Evolutionary conservation across 1,140 invertebrate species (phyloP).

Genomic region (Tetramorium simillimum): DNA sequence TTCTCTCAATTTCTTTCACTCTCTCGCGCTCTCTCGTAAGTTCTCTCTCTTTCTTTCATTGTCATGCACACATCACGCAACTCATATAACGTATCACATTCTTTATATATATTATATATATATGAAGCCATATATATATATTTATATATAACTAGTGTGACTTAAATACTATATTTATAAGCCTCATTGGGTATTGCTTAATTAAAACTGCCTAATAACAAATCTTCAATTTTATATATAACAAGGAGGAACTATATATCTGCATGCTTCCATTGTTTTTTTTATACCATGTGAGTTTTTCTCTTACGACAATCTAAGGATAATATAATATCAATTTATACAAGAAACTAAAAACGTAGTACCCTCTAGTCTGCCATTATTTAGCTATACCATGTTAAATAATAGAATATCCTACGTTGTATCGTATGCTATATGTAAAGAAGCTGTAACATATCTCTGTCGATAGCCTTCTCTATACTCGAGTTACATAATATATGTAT

Average conservation of each 20-base stretch:
- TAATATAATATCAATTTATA: conserved; percentile 62
- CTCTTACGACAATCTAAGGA: conserved; percentile 64
- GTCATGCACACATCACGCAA: conserved; percentile 60
- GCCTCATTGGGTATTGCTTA: conserved; percentile 82
- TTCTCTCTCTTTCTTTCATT: conserved; percentile 51
- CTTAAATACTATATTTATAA: conserved; percentile 78
- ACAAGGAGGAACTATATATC: conserved; percentile 82
- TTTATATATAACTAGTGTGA: conserved; percentile 75
- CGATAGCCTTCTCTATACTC: conserved; percentile 35
- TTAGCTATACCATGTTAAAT: conserved; percentile 52
- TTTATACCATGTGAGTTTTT: conserved; percentile 70
- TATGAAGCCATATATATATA: conserved; percentile 70
- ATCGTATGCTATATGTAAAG: conserved; percentile 54
- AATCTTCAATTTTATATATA: conserved; percentile 80
- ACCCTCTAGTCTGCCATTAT: conserved; percentile 48
- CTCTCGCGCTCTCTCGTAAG: conserved; percentile 19
- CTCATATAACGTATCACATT: conserved; percentile 76
- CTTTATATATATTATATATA: conserved; percentile 71
- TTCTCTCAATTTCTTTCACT: conserved; percentile 43
- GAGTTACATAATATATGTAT: conserved; percentile 54
- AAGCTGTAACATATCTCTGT: conserved; percentile 60
- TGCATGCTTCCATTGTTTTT: conserved; percentile 73
- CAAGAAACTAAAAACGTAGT: conserved; percentile 56
- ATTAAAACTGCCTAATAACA: conserved; percentile 83
- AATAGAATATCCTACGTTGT: conserved; percentile 60